Conservation (phyloP, 2,888 invertebrate species). For the Atrina japonica region DNA sequence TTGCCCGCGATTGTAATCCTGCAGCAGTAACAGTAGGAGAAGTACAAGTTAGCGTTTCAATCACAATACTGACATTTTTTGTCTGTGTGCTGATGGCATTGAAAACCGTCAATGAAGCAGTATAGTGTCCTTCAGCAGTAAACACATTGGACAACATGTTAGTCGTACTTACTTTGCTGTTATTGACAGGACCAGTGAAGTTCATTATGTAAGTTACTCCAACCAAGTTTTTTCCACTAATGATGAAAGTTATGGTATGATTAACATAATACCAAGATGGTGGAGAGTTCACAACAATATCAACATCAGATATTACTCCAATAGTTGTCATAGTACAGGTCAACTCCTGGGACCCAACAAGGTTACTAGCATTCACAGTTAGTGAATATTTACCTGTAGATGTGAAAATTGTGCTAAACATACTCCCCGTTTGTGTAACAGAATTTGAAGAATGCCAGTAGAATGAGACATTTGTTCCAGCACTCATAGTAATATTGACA, state of each 20-base stretch:
- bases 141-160: constrained; percentile 49
- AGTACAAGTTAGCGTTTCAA: constrained; percentile 58
- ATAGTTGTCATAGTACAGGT: constrained; percentile 49
- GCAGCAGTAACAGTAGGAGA: constrained; percentile 53
- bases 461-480: constrained; percentile 55
- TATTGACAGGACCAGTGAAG: constrained; percentile 47
- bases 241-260: constrained; percentile 49
- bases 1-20: constrained; percentile 42
- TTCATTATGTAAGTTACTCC: constrained; percentile 54
- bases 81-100: constrained; percentile 59
- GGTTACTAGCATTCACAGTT: constrained; percentile 54
- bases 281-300: constrained; percentile 26
- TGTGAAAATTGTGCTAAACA: constrained; percentile 42
- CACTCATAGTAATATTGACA: constrained; percentile 37
- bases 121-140: constrained; percentile 51
- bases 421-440: constrained; percentile 23
- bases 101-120: constrained; percentile 49
- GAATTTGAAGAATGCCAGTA: constrained; percentile 41
- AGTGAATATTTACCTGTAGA: constrained; percentile 49
- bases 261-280: constrained; percentile 50
- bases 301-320: constrained; percentile 52
- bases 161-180: constrained; percentile 21
- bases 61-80: constrained; percentile 42
- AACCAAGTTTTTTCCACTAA: constrained; percentile 51
- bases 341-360: constrained; percentile 41